Conservation (phyloP, 2,113 vertebrate species). For the Microtus richardsoni region DNA sequence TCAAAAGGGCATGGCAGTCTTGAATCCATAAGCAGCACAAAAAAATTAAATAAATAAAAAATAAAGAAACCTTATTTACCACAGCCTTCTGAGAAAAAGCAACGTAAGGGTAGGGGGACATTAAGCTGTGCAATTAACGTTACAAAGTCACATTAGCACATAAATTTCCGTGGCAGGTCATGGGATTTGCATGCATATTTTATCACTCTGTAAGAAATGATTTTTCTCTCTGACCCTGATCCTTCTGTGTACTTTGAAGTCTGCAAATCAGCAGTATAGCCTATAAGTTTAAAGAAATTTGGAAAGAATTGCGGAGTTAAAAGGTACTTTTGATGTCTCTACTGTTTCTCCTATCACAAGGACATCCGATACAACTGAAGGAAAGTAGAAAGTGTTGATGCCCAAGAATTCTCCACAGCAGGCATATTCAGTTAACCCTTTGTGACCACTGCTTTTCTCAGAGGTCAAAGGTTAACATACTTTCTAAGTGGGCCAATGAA, state of each 20-base stretch:
- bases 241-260: slow-evolving; percentile 88
- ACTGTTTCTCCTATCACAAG: slow-evolving; percentile 89
- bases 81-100: slow-evolving; percentile 68
- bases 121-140: slow-evolving; percentile 86
- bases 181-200: slow-evolving; percentile 89
- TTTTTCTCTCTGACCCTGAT: slow-evolving; percentile 88
- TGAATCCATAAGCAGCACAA: slow-evolving; percentile 35
- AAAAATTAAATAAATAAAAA: no score
- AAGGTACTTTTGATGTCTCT: slow-evolving; percentile 92
- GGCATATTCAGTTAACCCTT: slow-evolving; percentile 87
- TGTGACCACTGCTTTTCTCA: slow-evolving; percentile 70
- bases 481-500: neutral
- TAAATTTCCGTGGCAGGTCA: slow-evolving; percentile 87
- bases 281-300: slow-evolving; percentile 91
- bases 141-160: slow-evolving; percentile 87
- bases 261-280: slow-evolving; percentile 88
- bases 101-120: neutral
- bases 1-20: neutral
- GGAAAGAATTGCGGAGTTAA: slow-evolving; percentile 91
- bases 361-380: slow-evolving; percentile 85
- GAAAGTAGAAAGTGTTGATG: slow-evolving; percentile 85
- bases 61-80: slow-evolving; percentile 61
- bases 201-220: slow-evolving; percentile 88
- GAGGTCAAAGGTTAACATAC: slow-evolving; percentile 51
- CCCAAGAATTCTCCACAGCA: slow-evolving; percentile 84